Base-by-base conservation (phyloP, 2,888 invertebrate species). In the Ferrisia virgata region DNA sequence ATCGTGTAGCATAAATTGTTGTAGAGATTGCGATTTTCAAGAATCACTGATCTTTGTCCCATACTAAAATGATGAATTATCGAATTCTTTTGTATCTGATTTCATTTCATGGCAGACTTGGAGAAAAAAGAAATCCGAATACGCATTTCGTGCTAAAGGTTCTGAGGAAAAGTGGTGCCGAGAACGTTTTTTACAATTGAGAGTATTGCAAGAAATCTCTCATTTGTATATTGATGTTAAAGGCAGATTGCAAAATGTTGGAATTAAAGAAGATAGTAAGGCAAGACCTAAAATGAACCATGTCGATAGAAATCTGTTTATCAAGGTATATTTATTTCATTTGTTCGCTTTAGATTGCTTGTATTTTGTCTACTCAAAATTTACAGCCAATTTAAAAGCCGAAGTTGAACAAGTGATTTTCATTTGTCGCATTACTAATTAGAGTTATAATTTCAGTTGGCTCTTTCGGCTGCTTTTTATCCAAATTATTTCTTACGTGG, bases 401-500 rank as follows among this genome's bases (percentile, higher is more conserved):
- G n/a, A n/a, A n/a, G n/a, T n/a, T n/a, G n/a, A n/a, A n/a, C n/a
- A n/a, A n/a, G n/a, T n/a, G n/a, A n/a, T n/a, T n/a, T n/a, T n/a
- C n/a, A n/a, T n/a, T n/a, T n/a, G 36, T 36, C 4, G 5, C 8
- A 36, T 36, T 36, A 2, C 9, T 18, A 18, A 47, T 47, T 9
- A n/a, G n/a, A n/a, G n/a, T n/a, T 47, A n/a, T 85, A 13, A n/a
- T 85, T 85, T 11, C 31, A 87, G 86, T 76, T 87, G 2, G 85
- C 86, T 8, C 82, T 86, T 22, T 86, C 94, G 85, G 96, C 95
- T 1, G 97, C 97, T 1, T 97, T 97, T 89, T 98, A 97, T 89
- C 98, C 98, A 0, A 93, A 97, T 89, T 98, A 95, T 89, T 98
- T 95, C 89, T 89, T 93, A 25, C 91, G 92, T 40, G 87, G 89